Evolutionary conservation across 1,140 invertebrate species (phyloP).

Genomic region (Papilio glaucus): DNA sequence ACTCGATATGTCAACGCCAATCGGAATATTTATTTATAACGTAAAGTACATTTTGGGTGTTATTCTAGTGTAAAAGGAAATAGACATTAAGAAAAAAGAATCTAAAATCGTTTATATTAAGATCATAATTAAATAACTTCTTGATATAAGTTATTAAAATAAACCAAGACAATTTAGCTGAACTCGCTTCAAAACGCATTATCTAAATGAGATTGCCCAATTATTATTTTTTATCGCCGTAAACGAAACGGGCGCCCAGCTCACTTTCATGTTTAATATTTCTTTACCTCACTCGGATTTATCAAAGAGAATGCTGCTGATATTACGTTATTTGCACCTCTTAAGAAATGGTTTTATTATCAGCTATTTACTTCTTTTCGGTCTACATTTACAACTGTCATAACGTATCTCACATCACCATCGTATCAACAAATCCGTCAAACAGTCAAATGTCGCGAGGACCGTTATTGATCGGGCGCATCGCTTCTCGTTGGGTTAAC

Average conservation of each 20-base stretch:
- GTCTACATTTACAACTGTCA: background rate
- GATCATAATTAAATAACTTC: background rate
- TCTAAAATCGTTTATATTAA: no score
- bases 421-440: no score
- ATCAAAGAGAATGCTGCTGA: constrained; percentile 10
- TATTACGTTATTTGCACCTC: constrained; percentile 13
- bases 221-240: constrained; percentile 2
- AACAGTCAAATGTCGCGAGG: no score
- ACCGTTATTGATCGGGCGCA: no score
- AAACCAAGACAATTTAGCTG: constrained; percentile 22
- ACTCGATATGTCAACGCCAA: no score
- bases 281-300: background rate
- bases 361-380: background rate
- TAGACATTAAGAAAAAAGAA: background rate
- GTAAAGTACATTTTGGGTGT: no score
- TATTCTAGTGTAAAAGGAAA: background rate
- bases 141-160: constrained; percentile 1
- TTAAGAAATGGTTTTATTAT: constrained; percentile 12
- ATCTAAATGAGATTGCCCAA: constrained; percentile 13
- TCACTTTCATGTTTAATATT: constrained; percentile 7
- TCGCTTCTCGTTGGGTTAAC: no score
- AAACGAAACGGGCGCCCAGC: constrained; percentile 7
- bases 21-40: no score
- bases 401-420: no score
- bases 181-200: constrained; percentile 15